Conservation (phyloP, 1,140 invertebrate species). For the Schlechtendalia chinensis region DNA sequence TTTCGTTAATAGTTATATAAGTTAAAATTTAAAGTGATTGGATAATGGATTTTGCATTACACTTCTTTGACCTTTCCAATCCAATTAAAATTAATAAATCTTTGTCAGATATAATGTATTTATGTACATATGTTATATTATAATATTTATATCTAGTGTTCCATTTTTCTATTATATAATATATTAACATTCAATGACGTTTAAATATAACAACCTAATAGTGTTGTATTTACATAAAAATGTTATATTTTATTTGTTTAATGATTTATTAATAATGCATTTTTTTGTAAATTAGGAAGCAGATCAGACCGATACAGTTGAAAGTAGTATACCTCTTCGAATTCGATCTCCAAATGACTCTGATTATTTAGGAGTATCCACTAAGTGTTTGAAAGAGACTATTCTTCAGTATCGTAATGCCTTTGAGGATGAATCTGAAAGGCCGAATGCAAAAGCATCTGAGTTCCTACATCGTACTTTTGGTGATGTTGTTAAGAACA, state of each 20-base stretch:
- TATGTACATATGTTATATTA: no score
- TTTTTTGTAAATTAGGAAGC: slow-evolving; percentile 2
- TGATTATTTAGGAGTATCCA: slow-evolving; percentile 39
- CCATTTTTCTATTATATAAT: no score
- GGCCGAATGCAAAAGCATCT: slow-evolving; percentile 18
- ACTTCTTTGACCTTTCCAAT: no score
- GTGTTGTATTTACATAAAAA: no score
- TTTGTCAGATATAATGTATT: no score
- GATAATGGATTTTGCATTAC: background rate
- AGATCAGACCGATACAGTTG: slow-evolving; percentile 1
- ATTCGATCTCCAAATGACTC: background rate
- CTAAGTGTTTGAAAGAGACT: slow-evolving; percentile 36
- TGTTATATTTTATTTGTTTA: no score
- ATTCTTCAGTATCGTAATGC: slow-evolving; percentile 39
- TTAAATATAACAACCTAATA: no score
- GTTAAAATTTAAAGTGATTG: background rate
- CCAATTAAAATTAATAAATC: no score
- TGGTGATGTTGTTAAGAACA: slow-evolving; percentile 36
- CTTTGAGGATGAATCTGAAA: slow-evolving; percentile 27
- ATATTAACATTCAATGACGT: no score
- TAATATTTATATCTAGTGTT: no score
- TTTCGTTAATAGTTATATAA: background rate
- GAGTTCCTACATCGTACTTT: slow-evolving; percentile 48
- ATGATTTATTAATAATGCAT: background rate
- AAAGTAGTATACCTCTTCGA: background rate